These are phyloP conservation scores for Caenorhabditis sp. DNA, from an alignment of 2,888 invertebrate species.

Conservation along the genomic window DNA sequence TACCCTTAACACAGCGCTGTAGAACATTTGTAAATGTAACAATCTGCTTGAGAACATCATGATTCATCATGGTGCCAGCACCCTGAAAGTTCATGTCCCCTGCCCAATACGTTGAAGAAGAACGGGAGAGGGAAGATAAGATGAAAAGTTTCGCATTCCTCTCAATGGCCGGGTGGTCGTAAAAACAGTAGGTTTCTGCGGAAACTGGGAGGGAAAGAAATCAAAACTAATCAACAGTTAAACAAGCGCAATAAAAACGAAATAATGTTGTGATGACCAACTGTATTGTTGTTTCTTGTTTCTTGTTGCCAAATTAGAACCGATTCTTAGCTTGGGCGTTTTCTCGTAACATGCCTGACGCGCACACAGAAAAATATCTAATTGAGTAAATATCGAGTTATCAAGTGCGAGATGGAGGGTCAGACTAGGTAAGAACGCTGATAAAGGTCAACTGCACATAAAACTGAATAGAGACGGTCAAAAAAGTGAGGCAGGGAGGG, in stretches of 20 bases:
- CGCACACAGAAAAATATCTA: constrained; percentile 25
- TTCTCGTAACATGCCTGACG: constrained; percentile 15
- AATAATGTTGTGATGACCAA: constrained; percentile 25
- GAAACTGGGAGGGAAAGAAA: neutral
- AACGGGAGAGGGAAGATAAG: neutral
- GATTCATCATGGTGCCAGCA: no score
- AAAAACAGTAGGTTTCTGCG: neutral
- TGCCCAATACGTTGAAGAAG: no score
- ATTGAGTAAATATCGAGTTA: constrained; percentile 38
- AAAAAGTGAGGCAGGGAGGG: constrained; percentile 31
- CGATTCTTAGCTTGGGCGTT: constrained; percentile 21
- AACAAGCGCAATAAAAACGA: constrained; percentile 22
- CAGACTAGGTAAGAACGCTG: constrained; percentile 24
- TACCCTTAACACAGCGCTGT: no score
- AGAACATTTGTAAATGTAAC: neutral
- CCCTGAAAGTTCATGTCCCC: no score
- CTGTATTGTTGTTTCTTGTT: neutral
- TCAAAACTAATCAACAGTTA: constrained; percentile 34
- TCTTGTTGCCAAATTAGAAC: constrained; percentile 18
- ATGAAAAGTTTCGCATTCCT: neutral
- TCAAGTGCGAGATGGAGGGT: neutral
- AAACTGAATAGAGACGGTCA: constrained; percentile 25
- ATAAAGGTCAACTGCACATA: constrained; percentile 60
- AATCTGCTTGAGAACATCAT: neutral
- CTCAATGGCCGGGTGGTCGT: neutral